A percentile compares a stretch with the other conserved stretches of the same genome.
These are phyloP conservation scores for Netelia melanura DNA, from an alignment of 2,888 invertebrate species.

Conservation along the genomic window DNA sequence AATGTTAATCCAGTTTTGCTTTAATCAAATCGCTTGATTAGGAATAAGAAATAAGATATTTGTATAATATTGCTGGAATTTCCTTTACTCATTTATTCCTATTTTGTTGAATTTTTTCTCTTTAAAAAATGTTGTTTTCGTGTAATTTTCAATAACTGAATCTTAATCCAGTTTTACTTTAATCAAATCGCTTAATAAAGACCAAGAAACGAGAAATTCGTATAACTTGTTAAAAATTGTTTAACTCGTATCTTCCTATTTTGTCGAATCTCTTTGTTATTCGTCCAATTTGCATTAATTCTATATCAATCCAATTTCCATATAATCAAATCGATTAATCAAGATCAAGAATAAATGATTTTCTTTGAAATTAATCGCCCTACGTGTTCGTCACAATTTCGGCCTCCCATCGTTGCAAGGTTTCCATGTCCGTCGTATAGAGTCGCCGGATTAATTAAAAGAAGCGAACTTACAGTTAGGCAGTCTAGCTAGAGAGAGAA, in stretches of 20 bases:
- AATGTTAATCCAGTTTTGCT: background rate
- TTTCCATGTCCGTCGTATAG: background rate
- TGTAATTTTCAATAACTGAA: background rate
- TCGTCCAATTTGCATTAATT: no score
- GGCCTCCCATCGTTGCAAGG: background rate
- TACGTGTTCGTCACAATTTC: background rate
- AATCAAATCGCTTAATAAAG: background rate
- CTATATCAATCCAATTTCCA: no score
- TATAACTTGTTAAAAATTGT: no score
- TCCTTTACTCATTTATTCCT: no score
- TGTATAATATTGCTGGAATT: no score
- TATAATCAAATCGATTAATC: background rate
- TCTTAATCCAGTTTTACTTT: background rate
- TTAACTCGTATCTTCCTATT: no score
- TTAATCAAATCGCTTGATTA: background rate
- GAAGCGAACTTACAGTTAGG: constrained; percentile 62
- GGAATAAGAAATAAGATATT: background rate
- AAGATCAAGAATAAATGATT: background rate
- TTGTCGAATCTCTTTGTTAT: no score
- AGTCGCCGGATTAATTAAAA: constrained; percentile 51
- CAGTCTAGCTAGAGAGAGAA: constrained; percentile 48
- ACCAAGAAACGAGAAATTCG: background rate
- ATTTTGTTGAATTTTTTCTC: background rate
- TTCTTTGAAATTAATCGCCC: background rate
- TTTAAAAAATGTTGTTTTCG: background rate